phyloP scores from a whole-genome alignment of 1,140 invertebrate species.

The Palaemon carinicauda region DNA sequence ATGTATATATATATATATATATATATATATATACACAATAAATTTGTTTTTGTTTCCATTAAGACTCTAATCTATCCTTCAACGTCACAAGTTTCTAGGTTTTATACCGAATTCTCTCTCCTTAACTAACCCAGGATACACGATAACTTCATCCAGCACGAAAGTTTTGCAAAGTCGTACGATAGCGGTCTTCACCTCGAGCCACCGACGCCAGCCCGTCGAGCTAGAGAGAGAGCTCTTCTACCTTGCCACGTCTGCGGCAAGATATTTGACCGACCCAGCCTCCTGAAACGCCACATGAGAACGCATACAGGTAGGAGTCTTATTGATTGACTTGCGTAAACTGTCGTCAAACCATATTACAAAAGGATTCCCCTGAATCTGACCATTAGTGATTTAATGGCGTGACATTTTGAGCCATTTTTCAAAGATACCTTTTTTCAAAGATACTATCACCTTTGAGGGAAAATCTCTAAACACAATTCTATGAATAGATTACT shows the following conservation, averaged over 20 bases:
- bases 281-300: constrained; percentile 57
- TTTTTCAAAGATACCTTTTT: no score
- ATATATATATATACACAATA: no score
- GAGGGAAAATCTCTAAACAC: background rate
- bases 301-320: constrained; percentile 64
- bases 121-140: background rate
- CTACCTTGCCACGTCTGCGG: constrained; percentile 67
- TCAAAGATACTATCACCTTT: no score
- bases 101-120: background rate
- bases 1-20: no score
- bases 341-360: no score
- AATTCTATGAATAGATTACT: background rate
- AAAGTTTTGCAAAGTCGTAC: background rate
- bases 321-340: background rate
- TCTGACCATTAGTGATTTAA: no score
- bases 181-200: background rate
- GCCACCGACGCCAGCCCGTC: background rate
- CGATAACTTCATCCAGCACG: background rate
- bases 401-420: no score
- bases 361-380: no score
- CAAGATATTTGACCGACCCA: constrained; percentile 67
- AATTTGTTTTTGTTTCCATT: background rate
- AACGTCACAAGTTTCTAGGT: background rate
- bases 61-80: background rate
- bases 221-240: constrained; percentile 37